Base-by-base conservation (phyloP, 2,888 invertebrate species). In the Pharmacophagus antenor region DNA sequence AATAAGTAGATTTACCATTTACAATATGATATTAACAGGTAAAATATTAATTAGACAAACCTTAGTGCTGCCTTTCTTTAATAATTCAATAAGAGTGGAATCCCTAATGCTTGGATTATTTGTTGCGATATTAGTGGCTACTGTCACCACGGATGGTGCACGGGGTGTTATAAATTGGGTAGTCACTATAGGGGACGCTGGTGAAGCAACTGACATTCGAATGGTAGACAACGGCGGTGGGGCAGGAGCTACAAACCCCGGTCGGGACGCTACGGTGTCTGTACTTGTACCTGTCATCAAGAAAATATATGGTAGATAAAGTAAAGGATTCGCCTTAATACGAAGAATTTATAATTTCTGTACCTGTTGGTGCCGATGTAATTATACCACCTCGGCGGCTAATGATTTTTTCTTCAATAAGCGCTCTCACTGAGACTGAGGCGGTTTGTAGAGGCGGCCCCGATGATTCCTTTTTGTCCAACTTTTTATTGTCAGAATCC, bases 381-480 rank as follows among this genome's bases (percentile, higher is more conserved):
- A 79, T 79, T 41, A 77, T 81, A 10, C 92, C 93, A 47, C 94
- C 94, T 72, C 97, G 92, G 70, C 97, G 96, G 79, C 95, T 97
- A 70, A 97, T 97, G 67, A 97, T 97, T 84, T 97, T 97, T 81
- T 97, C 97, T 86, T 97, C 97, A 68, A 97, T 97, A 49, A 97
- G 92, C 10, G 97, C 97, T 62, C 97, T 92, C 6, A 97, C 97
- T 62, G 96, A 97, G 63, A 97, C 95, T 67, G 97, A 97, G 6
- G 97, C 97, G n/a, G 97, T 97, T 89, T 97, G 97, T 64, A 97
- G 84, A 0, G 97, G 97, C 5, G 97, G 96, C 5, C 95, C 96
- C 18, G 92, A 92, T 2, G 94, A 92, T 77, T 97, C 96, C 74
- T 96, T 96, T 80, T 96, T 97, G 70, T 97, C 96, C 72, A 93